phyloP scores from a whole-genome alignment of 2,113 vertebrate genomes.

The Sylvia atricapilla region DNA sequence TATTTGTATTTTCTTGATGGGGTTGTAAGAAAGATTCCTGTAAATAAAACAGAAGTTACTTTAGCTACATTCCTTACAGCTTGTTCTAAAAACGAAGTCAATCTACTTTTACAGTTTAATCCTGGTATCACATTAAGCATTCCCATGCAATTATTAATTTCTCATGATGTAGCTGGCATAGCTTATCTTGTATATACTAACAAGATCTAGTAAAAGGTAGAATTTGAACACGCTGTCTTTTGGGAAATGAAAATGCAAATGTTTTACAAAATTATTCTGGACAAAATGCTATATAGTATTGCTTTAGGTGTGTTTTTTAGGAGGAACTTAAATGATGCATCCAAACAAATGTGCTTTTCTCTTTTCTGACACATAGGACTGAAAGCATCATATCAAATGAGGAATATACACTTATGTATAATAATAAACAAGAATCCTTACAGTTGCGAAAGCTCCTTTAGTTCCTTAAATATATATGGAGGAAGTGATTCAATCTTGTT shows the following conservation, averaged over 20 bases:
- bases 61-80: neutral
- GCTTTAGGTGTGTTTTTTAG: neutral
- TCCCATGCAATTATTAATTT: neutral
- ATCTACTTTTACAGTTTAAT: neutral
- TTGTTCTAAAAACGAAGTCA: neutral
- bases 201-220: neutral
- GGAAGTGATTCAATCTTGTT: slow-evolving; percentile 88
- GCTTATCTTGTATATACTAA: neutral
- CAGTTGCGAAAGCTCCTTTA: slow-evolving; percentile 92
- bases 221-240: neutral
- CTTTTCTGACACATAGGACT: neutral
- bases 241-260: neutral
- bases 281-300: neutral
- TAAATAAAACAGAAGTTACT: slow-evolving; percentile 6
- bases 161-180: neutral
- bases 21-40: slow-evolving; percentile 95
- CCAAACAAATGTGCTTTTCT: neutral
- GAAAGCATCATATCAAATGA: neutral
- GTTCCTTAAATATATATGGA: slow-evolving; percentile 81
- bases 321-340: neutral
- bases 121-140: neutral
- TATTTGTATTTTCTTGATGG: slow-evolving; percentile 84
- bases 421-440: slow-evolving; percentile 70
- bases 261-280: neutral
- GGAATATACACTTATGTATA: neutral